Evolutionary conservation across 2,797 vertebrate genomes (phyloP).

Genomic region (Poeciliopsis presidionis): DNA sequence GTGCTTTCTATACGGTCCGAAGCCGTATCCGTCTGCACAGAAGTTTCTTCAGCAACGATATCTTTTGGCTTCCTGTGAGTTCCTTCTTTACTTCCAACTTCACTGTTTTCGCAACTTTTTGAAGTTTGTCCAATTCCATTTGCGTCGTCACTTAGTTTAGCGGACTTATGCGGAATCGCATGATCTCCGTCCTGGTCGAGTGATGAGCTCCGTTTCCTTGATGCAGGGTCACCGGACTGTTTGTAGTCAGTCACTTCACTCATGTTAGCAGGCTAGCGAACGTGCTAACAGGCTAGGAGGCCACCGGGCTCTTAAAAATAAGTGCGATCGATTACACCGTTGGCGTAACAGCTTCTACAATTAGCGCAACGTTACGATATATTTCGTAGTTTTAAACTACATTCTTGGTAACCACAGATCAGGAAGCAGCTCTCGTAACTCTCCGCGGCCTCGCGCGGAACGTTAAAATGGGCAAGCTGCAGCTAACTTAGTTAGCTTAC

Average conservation of each 20-base stretch:
- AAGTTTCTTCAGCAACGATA: constrained; percentile 18
- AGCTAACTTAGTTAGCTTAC: constrained; percentile 67
- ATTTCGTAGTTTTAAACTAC: constrained; percentile 29
- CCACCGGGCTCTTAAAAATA: constrained; percentile 29
- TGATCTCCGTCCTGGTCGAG: constrained; percentile 55
- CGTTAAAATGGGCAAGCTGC: constrained; percentile 51
- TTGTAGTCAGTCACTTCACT: constrained; percentile 74
- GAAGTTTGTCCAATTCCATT: constrained; percentile 23
- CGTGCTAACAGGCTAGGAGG: constrained; percentile 59
- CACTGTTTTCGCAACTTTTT: constrained; percentile 52
- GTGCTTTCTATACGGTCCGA: constrained; percentile 16
- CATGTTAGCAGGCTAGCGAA: constrained; percentile 74
- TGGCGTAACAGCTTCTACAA: background rate
- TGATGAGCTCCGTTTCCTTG: constrained; percentile 77
- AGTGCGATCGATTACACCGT: background rate
- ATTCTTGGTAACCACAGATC: constrained; percentile 42
- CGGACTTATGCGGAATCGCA: constrained; percentile 67
- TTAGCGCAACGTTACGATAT: background rate
- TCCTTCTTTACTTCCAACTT: constrained; percentile 41
- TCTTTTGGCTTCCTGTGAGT: constrained; percentile 22
- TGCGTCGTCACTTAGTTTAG: constrained; percentile 61
- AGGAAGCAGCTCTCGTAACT: constrained; percentile 59
- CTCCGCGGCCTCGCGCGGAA: constrained; percentile 62
- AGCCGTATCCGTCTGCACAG: constrained; percentile 14
- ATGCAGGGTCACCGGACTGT: constrained; percentile 70